phyloP scores from a whole-genome alignment of 2,888 invertebrate genomes.

The Dynastes tityus region DNA sequence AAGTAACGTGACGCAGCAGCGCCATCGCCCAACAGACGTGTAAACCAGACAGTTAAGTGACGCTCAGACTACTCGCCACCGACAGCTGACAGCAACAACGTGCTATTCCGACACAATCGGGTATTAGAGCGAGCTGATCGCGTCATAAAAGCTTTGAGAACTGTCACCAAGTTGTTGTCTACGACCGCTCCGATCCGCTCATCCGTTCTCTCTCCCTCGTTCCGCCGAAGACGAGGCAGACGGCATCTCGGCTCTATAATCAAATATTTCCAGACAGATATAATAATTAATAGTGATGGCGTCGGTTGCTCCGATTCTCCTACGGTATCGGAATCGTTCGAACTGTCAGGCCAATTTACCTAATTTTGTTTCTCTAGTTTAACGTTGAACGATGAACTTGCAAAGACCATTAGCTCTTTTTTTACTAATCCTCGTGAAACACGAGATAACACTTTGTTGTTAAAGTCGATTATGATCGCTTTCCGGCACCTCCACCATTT shows the following conservation, averaged over 20 bases:
- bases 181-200: not conserved
- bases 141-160: conserved; percentile 57
- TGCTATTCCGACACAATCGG: conserved; percentile 71
- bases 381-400: conserved; percentile 17
- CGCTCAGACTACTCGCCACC: conserved; percentile 71
- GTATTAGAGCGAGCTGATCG: conserved; percentile 66
- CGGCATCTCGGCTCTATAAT: conserved; percentile 24
- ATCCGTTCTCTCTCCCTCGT: not conserved
- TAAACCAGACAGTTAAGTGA: conserved; percentile 74
- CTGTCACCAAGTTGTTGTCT: conserved; percentile 46
- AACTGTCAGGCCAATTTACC: conserved; percentile 42
- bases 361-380: conserved; percentile 22
- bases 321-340: not conserved
- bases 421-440: conserved; percentile 23
- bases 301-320: conserved; percentile 12
- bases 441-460: conserved; percentile 39
- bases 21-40: conserved; percentile 67
- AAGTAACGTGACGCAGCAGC: conserved; percentile 54
- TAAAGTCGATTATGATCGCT: conserved; percentile 11
- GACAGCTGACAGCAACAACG: conserved; percentile 71
- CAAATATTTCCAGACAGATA: conserved; percentile 48
- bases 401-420: conserved; percentile 1
- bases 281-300: conserved; percentile 44
- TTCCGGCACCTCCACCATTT: conserved; percentile 4
- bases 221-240: not conserved